A percentile compares a stretch with the other conserved stretches of the same genome.
Evolutionary conservation across 2,797 vertebrate species (phyloP).

Genomic region (Loris lydekkerianus): DNA sequence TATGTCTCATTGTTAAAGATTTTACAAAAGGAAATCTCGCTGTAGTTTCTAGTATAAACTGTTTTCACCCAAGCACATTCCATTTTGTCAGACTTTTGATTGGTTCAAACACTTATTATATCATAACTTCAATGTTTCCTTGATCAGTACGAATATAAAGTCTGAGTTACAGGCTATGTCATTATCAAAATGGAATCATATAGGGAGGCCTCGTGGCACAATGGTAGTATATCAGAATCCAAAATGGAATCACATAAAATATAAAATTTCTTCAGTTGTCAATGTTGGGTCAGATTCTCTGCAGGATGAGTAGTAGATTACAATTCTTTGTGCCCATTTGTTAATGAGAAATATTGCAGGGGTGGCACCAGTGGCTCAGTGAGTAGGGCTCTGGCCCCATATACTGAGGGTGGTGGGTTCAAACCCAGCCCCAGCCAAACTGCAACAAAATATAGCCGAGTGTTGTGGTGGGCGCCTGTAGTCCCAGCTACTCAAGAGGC

Average conservation of each 20-base stretch:
- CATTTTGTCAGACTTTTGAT: not conserved
- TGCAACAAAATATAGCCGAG: too few species aligned
- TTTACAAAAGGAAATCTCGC: slow-evolving; percentile 1
- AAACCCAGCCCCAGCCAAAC: too few species aligned
- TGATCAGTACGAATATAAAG: not conserved
- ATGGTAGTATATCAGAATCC: too few species aligned
- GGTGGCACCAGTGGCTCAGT: too few species aligned
- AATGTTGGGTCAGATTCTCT: not conserved
- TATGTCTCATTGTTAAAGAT: not conserved
- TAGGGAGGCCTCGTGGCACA: too few species aligned
- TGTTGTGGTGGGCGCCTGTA: too few species aligned
- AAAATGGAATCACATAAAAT: not conserved
- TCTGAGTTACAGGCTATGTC: not conserved
- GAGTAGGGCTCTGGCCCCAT: too few species aligned
- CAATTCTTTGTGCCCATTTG: not conserved
- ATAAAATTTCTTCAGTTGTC: not conserved
- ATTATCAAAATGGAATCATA: not conserved
- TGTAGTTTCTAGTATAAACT: not conserved
- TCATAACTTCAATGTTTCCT: not conserved
- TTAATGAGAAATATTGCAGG: not conserved
- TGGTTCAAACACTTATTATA: not conserved
- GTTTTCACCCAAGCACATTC: not conserved
- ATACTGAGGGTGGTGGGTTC: too few species aligned
- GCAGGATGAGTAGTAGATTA: not conserved
- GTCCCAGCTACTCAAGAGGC: too few species aligned